phyloP scores from a whole-genome alignment of 1,140 invertebrate species.

The Bombus haemorrhoidalis region DNA sequence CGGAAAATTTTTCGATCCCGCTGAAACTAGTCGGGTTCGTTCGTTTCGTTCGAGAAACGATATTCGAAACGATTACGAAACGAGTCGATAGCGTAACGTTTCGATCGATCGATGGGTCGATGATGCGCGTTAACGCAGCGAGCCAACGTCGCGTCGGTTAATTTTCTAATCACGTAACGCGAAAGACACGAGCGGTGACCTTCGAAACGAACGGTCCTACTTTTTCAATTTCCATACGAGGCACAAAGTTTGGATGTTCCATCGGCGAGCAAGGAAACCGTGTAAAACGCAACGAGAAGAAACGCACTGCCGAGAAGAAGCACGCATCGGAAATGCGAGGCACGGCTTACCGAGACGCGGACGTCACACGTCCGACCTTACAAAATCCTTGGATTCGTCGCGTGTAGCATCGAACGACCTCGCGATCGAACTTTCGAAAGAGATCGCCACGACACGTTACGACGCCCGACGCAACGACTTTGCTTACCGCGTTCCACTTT shows the following conservation, averaged over 20 bases:
- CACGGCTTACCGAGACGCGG: slow-evolving; percentile 42
- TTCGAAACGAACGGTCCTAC: slow-evolving; percentile 45
- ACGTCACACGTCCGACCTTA: slow-evolving; percentile 66
- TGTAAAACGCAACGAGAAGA: background rate
- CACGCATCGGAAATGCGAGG: slow-evolving; percentile 62
- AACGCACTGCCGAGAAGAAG: too few species aligned
- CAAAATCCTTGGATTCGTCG: slow-evolving; percentile 28
- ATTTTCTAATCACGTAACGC: slow-evolving; percentile 49
- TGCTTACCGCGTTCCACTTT: background rate
- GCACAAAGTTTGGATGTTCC: too few species aligned
- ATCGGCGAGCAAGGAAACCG: background rate
- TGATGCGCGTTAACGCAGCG: too few species aligned
- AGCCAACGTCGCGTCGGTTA: background rate
- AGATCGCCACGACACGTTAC: background rate
- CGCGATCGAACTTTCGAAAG: slow-evolving; percentile 31
- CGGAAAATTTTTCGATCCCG: background rate
- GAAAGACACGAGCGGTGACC: slow-evolving; percentile 11
- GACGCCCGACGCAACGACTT: too few species aligned
- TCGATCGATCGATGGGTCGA: background rate
- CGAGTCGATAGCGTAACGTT: background rate
- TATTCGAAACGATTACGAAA: background rate
- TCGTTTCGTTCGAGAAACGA: background rate
- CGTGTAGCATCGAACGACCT: background rate
- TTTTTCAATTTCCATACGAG: background rate
- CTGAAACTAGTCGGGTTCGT: background rate